Evolutionary conservation across 1,140 invertebrate species (phyloP).

Genomic region (Trichonephila clavata): DNA sequence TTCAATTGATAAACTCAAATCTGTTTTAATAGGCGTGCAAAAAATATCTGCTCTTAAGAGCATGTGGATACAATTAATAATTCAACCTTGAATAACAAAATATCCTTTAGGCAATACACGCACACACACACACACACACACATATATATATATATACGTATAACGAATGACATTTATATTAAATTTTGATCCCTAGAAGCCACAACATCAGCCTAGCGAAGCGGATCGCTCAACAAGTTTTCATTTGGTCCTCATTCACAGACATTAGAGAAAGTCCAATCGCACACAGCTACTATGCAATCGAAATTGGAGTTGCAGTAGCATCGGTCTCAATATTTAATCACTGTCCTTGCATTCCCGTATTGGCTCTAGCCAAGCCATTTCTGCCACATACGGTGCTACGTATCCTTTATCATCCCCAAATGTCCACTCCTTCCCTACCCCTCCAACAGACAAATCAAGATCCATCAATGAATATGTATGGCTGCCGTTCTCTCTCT

Average conservation of each 20-base stretch:
- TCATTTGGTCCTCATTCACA: neutral
- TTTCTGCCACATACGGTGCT: conserved; percentile 40
- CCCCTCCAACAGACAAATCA: conserved; percentile 18
- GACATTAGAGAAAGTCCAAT: neutral
- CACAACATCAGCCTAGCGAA: neutral
- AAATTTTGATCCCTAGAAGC: too few relatives aligned
- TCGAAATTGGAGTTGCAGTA: neutral
- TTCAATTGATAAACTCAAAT: too few relatives aligned
- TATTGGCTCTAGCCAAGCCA: conserved; percentile 2
- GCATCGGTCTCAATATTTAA: conserved; percentile 41
- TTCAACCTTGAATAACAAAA: too few relatives aligned
- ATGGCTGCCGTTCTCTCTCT: neutral
- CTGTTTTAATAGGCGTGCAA: too few relatives aligned
- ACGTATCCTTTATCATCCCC: conserved; percentile 58
- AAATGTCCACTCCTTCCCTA: neutral
- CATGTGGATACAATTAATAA: too few relatives aligned
- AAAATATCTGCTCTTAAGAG: too few relatives aligned
- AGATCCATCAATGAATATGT: conserved; percentile 67
- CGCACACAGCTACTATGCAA: neutral
- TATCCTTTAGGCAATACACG: too few relatives aligned
- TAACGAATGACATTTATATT: too few relatives aligned
- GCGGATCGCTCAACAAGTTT: neutral
- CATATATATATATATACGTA: too few relatives aligned
- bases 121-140: too few relatives aligned
- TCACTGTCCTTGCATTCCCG: conserved; percentile 45